phyloP scores from a whole-genome alignment of 2,888 invertebrate genomes.

The Leptothorax acervorum region DNA sequence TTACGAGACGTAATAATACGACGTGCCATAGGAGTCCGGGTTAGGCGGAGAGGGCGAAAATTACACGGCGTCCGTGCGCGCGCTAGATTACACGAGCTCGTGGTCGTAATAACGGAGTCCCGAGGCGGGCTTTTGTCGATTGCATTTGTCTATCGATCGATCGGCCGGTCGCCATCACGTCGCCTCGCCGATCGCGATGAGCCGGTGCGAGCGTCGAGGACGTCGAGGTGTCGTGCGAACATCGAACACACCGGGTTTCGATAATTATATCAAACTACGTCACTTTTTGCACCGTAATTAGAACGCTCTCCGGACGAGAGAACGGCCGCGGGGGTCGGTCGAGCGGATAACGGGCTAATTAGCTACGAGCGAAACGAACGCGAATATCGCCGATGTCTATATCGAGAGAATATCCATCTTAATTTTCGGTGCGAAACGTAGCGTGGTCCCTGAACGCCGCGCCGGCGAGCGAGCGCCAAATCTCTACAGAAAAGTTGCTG shows the following conservation, averaged over 20 bases:
- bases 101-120: conserved; percentile 40
- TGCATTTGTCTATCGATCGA: conserved; percentile 55
- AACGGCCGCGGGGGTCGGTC: not conserved
- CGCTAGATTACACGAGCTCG: conserved; percentile 62
- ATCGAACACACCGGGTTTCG: not conserved
- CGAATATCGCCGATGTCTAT: conserved; percentile 8
- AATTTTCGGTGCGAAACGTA: conserved; percentile 27
- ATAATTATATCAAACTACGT: conserved; percentile 45
- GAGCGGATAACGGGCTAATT: conserved; percentile 44
- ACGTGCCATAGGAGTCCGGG: conserved; percentile 16
- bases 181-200: conserved; percentile 12
- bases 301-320: conserved; percentile 7
- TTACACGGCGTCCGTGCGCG: conserved; percentile 58
- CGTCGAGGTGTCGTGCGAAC: conserved; percentile 26
- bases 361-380: conserved; percentile 16
- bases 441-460: not conserved
- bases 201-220: not conserved
- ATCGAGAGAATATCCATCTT: conserved; percentile 39
- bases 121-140: conserved; percentile 52
- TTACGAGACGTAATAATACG: conserved; percentile 68
- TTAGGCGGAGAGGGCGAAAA: conserved; percentile 58
- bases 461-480: not conserved
- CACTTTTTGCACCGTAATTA: conserved; percentile 46
- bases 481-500: conserved; percentile 42
- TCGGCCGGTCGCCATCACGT: conserved; percentile 29